These are phyloP conservation scores for Medauroidea extradentata DNA, from an alignment of 1,140 invertebrate species.

Conservation along the genomic window DNA sequence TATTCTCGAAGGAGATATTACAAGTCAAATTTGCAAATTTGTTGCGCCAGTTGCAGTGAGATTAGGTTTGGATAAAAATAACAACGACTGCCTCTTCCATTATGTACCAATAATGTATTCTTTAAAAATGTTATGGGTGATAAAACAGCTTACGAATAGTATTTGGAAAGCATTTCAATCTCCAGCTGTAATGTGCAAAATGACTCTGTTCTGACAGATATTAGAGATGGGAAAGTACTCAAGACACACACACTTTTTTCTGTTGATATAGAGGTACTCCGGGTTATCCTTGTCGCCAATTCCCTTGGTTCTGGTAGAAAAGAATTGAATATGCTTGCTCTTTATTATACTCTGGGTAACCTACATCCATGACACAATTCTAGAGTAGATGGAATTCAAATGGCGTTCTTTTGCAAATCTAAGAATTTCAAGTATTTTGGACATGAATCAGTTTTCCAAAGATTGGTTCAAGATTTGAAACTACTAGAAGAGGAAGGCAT, in stretches of 20 bases:
- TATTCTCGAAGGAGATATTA: background rate
- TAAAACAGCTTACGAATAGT: slow-evolving; percentile 2
- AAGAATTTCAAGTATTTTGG: slow-evolving; percentile 3
- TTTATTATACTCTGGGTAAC: slow-evolving; percentile 8
- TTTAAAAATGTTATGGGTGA: background rate
- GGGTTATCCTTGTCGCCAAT: slow-evolving; percentile 1
- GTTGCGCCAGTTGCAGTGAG: background rate
- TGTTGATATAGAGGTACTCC: background rate
- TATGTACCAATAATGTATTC: slow-evolving; percentile 4
- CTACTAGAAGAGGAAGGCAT: background rate
- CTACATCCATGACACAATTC: slow-evolving; percentile 5
- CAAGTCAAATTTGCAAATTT: background rate
- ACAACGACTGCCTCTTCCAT: slow-evolving; percentile 3
- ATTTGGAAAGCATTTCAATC: background rate
- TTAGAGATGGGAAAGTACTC: slow-evolving; percentile 1
- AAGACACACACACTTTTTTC: slow-evolving; percentile 2
- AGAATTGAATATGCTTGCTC: background rate
- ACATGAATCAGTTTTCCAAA: background rate
- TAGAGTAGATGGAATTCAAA: background rate
- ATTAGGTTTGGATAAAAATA: slow-evolving; percentile 4
- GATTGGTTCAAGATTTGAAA: too few species aligned
- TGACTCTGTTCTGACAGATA: slow-evolving; percentile 1
- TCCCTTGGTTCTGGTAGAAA: background rate
- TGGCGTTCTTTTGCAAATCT: background rate
- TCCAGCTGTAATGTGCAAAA: background rate